Percentiles rank a stretch among this genome's conserved stretches.
Evolutionary conservation across 1,140 invertebrate genomes (phyloP).

Genomic region (Zaprionus africanus): DNA sequence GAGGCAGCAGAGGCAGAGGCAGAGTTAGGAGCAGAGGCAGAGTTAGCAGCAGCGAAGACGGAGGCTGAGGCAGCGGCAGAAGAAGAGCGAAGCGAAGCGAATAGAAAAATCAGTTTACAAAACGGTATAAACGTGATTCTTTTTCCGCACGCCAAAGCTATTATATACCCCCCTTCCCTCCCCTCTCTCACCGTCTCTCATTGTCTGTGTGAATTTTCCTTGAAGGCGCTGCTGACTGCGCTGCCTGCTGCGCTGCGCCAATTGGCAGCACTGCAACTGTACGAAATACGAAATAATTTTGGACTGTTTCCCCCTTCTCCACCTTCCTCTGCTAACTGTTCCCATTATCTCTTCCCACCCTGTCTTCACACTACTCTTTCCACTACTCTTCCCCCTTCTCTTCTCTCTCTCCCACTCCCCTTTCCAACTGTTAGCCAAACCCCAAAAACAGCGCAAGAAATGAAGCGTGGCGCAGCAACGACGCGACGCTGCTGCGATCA

Average conservation of each 20-base stretch:
- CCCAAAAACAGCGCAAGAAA: constrained; percentile 48
- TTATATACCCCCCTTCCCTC: constrained; percentile 31
- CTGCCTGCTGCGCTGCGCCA: constrained; percentile 26
- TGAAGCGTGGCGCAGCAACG: constrained; percentile 62
- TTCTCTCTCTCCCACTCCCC: neutral
- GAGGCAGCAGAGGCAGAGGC: constrained; percentile 3
- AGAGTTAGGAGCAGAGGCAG: constrained; percentile 8
- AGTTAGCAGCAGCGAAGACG: constrained; percentile 35
- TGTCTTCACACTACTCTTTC: neutral
- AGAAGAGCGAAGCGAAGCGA: constrained; percentile 11
- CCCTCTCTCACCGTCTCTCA: neutral
- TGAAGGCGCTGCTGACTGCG: constrained; percentile 10
- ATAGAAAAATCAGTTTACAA: constrained; percentile 75
- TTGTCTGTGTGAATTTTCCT: constrained; percentile 58
- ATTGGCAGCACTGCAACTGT: constrained; percentile 72
- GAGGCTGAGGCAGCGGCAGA: constrained; percentile 1
- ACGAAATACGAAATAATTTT: constrained; percentile 44
- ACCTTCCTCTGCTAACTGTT: too few species aligned
- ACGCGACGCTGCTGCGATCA: constrained; percentile 47
- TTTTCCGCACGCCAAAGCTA: constrained; percentile 53
- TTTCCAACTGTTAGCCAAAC: constrained; percentile 30
- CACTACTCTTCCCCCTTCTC: too few species aligned
- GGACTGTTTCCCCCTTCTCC: neutral
- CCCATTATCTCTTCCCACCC: neutral
- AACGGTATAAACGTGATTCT: constrained; percentile 82